A percentile compares a stretch with the other conserved stretches of the same genome.
phyloP scores from a whole-genome alignment of 35 echinoderm and acorn worm species.

The Nesometra sesokonis region DNA sequence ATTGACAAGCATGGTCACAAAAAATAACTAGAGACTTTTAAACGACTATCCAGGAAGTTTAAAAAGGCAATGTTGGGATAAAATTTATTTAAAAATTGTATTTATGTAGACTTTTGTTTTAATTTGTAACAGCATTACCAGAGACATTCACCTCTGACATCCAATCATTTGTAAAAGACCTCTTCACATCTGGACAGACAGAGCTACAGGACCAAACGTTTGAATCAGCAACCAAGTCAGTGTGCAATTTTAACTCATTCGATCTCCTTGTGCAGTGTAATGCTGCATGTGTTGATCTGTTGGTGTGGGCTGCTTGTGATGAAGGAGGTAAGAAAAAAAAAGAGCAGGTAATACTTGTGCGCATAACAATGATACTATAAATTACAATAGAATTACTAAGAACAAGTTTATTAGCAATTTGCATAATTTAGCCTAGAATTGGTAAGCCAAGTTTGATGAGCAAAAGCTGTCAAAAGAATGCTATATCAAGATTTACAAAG shows the following conservation, averaged over 20 bases:
- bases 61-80: too few relatives aligned
- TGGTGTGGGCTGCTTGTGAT: slow-evolving; percentile 76
- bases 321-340: slow-evolving; percentile 39
- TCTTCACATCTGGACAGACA: slow-evolving; percentile 69
- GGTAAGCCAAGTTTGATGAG: too few relatives aligned
- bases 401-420: too few relatives aligned
- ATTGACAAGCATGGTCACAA: neutral
- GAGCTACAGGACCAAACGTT: slow-evolving; percentile 64
- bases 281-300: slow-evolving; percentile 66
- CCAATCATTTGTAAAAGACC: slow-evolving; percentile 53
- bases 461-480: too few relatives aligned
- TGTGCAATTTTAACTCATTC: slow-evolving; percentile 71
- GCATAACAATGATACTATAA: too few relatives aligned
- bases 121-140: slow-evolving; percentile 42
- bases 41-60: too few relatives aligned
- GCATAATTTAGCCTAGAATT: too few relatives aligned
- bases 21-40: neutral
- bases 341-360: neutral
- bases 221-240: slow-evolving; percentile 44
- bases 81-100: too few relatives aligned
- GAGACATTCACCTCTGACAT: slow-evolving; percentile 48
- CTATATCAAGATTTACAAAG: too few relatives aligned
- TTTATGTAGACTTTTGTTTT: too few relatives aligned
- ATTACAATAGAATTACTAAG: too few relatives aligned
- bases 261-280: slow-evolving; percentile 61